Evolutionary conservation across 2,113 vertebrate species (phyloP).

Genomic region (Nicator chloris): DNA sequence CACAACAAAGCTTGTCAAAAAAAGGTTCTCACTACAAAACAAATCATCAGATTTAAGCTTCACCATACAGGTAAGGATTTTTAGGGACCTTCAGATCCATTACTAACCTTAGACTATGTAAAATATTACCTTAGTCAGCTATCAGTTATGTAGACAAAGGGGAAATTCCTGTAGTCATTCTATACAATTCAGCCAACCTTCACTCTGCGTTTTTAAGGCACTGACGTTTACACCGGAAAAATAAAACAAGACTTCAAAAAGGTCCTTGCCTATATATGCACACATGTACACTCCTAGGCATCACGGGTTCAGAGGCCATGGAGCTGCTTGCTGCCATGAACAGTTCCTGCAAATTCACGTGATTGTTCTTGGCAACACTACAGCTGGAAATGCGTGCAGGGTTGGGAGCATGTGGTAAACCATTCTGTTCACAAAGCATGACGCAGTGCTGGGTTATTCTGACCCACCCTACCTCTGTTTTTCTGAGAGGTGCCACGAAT

Average conservation of each 20-base stretch:
- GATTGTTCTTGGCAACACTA: background rate
- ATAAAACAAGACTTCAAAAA: background rate
- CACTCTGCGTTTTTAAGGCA: background rate
- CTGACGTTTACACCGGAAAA: background rate
- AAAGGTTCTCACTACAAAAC: background rate
- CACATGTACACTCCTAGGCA: background rate
- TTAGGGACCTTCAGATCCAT: background rate
- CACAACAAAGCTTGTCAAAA: background rate
- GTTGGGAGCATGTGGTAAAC: background rate
- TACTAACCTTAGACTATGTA: background rate
- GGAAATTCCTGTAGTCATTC: background rate
- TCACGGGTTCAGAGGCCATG: background rate
- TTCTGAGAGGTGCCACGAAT: background rate
- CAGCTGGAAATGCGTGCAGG: constrained; percentile 5
- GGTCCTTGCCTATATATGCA: background rate
- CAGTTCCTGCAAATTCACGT: background rate
- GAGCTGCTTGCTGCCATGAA: background rate
- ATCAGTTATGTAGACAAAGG: background rate
- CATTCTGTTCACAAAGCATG: background rate
- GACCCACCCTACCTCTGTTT: background rate
- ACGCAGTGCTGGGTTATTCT: background rate
- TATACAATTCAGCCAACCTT: background rate
- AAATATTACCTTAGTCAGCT: background rate
- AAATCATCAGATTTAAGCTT: background rate
- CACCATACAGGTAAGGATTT: background rate